Evolutionary conservation across 1,140 invertebrate species (phyloP), one percentile per base, ranked within the genome.

Genomic region (Drosophila suzukii): DNA sequence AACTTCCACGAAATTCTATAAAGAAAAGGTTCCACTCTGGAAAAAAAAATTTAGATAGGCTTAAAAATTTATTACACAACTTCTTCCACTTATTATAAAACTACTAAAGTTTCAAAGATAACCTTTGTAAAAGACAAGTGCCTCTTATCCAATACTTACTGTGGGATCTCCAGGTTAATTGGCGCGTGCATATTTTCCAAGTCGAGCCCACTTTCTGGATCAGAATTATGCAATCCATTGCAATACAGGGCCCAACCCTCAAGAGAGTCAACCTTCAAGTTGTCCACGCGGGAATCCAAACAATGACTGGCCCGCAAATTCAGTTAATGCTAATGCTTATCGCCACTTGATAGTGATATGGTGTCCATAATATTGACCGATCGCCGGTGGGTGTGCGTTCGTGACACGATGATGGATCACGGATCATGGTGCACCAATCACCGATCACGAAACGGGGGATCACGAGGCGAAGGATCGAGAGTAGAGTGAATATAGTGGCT

Each of bases 381-480:
- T 50, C 20, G n/a, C 27, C 4, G n/a, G 17, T 47, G 49, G 47
- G 36, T 53, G 47, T 24, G 46, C 50, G 15, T 17, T 51, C 38
- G 38, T 65, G 60, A 66, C 60, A 44, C 63, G 47, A 30, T 38
- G 46, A 36, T n/a, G 36, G 44, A 66, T 61, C 27, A 36, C 20
- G 27, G 36, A 34, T 50, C 49, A 20, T 10, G 34, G 32, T 20
- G 20, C 20, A 43, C 56, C 32, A 20, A 20, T 7, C n/a, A 24
- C 13, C 11, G 43, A 30, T 38, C 17, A 41, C 41, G 41, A 13
- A 17, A 3, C 20, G 20, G 34, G n/a, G 32, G 43, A 65, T 60
- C 60, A 66, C 47, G 65, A 51, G 65, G 43, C 57, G 4, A 56
- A 71, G 67, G 67, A 71, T 70, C 41, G 43, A n/a, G 27, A 47